Evolutionary conservation across 2,888 invertebrate genomes (phyloP).

Genomic region (Oxytorus armatus): DNA sequence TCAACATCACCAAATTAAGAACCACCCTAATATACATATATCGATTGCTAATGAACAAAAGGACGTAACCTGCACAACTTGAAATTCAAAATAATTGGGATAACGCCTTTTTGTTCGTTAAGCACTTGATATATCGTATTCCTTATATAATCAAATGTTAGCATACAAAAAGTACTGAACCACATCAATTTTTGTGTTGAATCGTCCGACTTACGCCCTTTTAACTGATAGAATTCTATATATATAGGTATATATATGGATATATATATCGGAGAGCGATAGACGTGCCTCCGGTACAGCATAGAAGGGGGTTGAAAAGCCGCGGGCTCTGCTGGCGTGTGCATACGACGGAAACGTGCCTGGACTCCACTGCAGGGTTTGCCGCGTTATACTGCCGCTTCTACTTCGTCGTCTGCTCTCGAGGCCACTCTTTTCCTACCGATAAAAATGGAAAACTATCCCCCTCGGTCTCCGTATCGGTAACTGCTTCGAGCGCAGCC

Average conservation of each 20-base stretch:
- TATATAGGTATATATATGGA: background rate
- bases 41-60: background rate
- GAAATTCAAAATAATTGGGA: background rate
- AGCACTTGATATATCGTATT: background rate
- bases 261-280: slow-evolving; percentile 48
- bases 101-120: slow-evolving; percentile 4
- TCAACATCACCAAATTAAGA: no score
- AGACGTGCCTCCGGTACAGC: slow-evolving; percentile 59
- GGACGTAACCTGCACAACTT: background rate
- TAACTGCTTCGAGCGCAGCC: slow-evolving; percentile 66
- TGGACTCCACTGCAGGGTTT: slow-evolving; percentile 77
- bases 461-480: slow-evolving; percentile 63
- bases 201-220: background rate
- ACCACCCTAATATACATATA: no score
- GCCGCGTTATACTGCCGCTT: slow-evolving; percentile 29
- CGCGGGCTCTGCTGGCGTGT: slow-evolving; percentile 80
- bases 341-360: slow-evolving; percentile 79
- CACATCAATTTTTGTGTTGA: background rate
- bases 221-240: background rate
- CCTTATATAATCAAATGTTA: background rate
- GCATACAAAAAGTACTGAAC: background rate
- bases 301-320: slow-evolving; percentile 76
- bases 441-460: slow-evolving; percentile 77
- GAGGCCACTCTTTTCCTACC: slow-evolving; percentile 76
- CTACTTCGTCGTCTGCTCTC: slow-evolving; percentile 32